These are phyloP conservation scores for Seira ritae DNA, from an alignment of 2,888 invertebrate genomes.

Conservation along the genomic window DNA sequence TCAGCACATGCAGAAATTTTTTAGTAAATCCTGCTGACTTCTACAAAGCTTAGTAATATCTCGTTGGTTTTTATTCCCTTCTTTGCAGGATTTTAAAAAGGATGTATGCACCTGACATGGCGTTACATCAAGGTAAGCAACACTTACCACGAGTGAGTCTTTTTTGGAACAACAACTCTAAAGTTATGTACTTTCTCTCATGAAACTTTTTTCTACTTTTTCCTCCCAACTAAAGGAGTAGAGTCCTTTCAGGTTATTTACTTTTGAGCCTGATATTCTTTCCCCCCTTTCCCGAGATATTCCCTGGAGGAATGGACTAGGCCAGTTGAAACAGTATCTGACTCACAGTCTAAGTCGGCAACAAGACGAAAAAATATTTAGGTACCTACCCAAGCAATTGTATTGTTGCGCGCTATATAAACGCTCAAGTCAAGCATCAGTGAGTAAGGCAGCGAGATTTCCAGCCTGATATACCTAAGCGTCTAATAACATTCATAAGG, in stretches of 20 bases:
- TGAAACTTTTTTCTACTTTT: not conserved
- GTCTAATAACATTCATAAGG: constrained; percentile 15
- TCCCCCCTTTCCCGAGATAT: constrained; percentile 25
- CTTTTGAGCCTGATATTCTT: constrained; percentile 40
- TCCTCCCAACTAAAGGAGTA: not conserved
- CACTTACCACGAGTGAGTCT: not conserved
- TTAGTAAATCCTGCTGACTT: too few species aligned
- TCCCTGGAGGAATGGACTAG: constrained; percentile 34
- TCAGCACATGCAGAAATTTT: too few species aligned
- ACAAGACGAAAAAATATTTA: not conserved
- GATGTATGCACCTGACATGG: not conserved
- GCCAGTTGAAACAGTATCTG: constrained; percentile 1
- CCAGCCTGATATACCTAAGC: not conserved
- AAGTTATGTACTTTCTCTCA: not conserved
- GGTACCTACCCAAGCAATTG: constrained; percentile 1
- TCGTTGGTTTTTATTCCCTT: too few species aligned
- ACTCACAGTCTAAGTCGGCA: not conserved
- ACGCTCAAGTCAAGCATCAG: constrained; percentile 6
- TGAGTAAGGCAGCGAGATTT: constrained; percentile 6
- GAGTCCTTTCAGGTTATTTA: constrained; percentile 54
- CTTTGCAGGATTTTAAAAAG: not conserved
- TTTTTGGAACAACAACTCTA: not conserved
- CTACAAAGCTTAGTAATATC: too few species aligned
- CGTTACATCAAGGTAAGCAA: not conserved
- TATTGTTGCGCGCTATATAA: not conserved